Evolutionary conservation across 2,888 invertebrate genomes (phyloP).

Genomic region (Protophormia terraenovae): DNA sequence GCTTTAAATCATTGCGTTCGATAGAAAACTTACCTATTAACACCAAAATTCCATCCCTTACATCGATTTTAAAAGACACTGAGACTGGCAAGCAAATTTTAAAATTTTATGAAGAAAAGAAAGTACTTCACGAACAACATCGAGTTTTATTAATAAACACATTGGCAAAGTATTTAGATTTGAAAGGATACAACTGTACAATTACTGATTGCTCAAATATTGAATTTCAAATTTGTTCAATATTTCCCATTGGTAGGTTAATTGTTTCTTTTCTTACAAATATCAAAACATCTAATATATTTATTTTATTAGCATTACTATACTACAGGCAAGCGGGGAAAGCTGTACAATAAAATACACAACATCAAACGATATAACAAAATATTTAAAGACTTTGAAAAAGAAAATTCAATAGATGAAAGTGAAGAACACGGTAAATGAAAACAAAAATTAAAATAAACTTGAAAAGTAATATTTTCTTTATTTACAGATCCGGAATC

Average conservation of each 20-base stretch:
- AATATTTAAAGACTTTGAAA: neutral
- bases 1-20: too few species aligned
- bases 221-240: neutral
- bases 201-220: constrained; percentile 5
- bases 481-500: neutral
- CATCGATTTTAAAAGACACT: too few species aligned
- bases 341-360: neutral
- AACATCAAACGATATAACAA: neutral
- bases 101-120: too few species aligned
- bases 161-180: neutral
- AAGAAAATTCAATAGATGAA: neutral
- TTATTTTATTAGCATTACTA: neutral
- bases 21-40: too few species aligned
- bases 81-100: too few species aligned
- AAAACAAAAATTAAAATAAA: neutral
- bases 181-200: constrained; percentile 8
- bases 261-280: neutral
- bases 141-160: too few species aligned
- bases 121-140: too few species aligned
- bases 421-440: neutral
- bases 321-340: neutral
- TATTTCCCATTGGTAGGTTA: neutral
- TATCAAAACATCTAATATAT: neutral
- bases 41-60: too few species aligned
- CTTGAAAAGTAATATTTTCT: neutral